These are phyloP conservation scores for Vulpes vulpes DNA, from an alignment of 2,113 vertebrate species.

Conservation along the genomic window DNA sequence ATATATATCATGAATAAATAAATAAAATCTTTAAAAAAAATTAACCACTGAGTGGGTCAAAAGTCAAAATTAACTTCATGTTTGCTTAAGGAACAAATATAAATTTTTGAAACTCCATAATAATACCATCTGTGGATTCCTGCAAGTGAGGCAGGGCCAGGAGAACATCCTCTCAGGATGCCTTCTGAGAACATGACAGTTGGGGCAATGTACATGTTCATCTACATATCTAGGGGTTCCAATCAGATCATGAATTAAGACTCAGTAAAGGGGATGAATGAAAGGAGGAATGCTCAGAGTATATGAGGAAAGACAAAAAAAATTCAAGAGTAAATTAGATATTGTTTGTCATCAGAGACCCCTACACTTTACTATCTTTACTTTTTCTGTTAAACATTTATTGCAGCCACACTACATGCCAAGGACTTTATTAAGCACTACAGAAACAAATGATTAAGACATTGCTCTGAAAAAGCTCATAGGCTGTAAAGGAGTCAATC, in stretches of 20 bases:
- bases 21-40: background rate
- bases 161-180: background rate
- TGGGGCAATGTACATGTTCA: background rate
- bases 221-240: background rate
- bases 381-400: background rate
- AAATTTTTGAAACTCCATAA: background rate
- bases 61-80: background rate
- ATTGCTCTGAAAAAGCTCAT: background rate
- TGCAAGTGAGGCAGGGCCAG: background rate
- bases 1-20: no score
- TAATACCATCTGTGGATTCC: background rate
- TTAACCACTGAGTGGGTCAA: background rate
- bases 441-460: background rate
- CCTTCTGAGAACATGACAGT: background rate
- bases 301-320: background rate
- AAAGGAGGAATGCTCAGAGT: background rate
- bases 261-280: background rate
- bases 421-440: background rate
- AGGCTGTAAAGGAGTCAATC: background rate
- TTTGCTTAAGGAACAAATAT: background rate
- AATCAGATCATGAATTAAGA: background rate
- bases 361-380: background rate
- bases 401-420: background rate
- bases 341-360: background rate
- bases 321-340: background rate